Evolutionary conservation across 2,888 invertebrate genomes (phyloP).

Genomic region (Drosophila nr. perissopoda): DNA sequence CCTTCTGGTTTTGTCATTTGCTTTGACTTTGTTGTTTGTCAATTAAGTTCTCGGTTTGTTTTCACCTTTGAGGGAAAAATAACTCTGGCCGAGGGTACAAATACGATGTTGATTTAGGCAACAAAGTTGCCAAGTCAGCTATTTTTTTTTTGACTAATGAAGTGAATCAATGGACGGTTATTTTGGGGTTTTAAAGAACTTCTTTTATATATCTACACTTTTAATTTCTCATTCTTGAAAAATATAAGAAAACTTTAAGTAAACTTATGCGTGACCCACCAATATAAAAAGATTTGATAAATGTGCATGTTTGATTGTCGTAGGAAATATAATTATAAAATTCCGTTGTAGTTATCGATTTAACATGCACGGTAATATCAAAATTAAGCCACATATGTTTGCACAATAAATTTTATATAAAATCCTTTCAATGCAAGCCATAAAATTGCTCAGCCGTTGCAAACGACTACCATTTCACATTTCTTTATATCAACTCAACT

Average conservation of each 20-base stretch:
- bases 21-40: slow-evolving; percentile 16
- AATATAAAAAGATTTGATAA: not conserved
- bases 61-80: slow-evolving; percentile 7
- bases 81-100: slow-evolving; percentile 4
- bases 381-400: not conserved
- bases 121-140: slow-evolving; percentile 9
- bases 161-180: not conserved
- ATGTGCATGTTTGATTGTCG: not conserved
- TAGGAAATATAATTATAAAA: not conserved
- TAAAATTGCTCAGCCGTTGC: not conserved
- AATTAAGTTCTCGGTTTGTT: slow-evolving; percentile 4
- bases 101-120: slow-evolving; percentile 1
- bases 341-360: not conserved
- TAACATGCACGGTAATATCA: not conserved
- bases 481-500: not conserved
- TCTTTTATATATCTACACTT: not conserved
- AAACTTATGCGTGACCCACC: not conserved
- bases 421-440: not conserved
- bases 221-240: not conserved
- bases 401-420: not conserved
- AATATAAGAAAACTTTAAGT: not conserved
- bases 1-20: slow-evolving; percentile 1
- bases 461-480: slow-evolving; percentile 22
- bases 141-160: slow-evolving; percentile 22
- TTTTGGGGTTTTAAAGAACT: not conserved